These are phyloP conservation scores for Melanotaenia nigrans DNA, from an alignment of 2,797 vertebrate species.

Conservation along the genomic window DNA sequence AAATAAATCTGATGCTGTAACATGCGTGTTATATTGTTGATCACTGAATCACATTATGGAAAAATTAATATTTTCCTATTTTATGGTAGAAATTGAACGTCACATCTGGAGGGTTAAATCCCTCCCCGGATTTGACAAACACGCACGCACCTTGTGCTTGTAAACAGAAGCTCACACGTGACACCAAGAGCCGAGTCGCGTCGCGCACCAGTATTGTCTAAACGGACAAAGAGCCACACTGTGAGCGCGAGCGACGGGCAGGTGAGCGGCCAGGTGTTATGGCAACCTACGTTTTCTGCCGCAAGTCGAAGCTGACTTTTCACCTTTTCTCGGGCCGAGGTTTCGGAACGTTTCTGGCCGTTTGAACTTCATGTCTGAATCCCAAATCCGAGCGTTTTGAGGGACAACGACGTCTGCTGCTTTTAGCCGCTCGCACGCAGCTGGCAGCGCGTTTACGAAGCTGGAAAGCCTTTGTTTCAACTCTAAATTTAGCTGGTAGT, in stretches of 20 bases:
- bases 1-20: too few relatives aligned
- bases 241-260: slow-evolving; percentile 36
- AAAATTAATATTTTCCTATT: neutral
- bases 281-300: slow-evolving; percentile 38
- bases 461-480: slow-evolving; percentile 56
- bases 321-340: slow-evolving; percentile 1
- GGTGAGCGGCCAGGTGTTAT: slow-evolving; percentile 58
- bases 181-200: slow-evolving; percentile 70
- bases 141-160: slow-evolving; percentile 82
- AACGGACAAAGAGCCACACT: slow-evolving; percentile 60
- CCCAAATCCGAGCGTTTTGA: slow-evolving; percentile 8
- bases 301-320: slow-evolving; percentile 4
- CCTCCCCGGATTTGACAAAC: slow-evolving; percentile 73
- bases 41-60: neutral
- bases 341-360: slow-evolving; percentile 13
- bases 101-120: slow-evolving; percentile 38
- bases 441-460: slow-evolving; percentile 53
- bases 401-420: slow-evolving; percentile 32
- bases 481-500: slow-evolving; percentile 2
- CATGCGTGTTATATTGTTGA: too few relatives aligned
- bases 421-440: slow-evolving; percentile 29
- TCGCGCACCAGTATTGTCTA: slow-evolving; percentile 74
- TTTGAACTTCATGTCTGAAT: slow-evolving; percentile 34
- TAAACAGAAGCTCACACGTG: slow-evolving; percentile 91
- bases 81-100: neutral